Conservation (phyloP, 2,888 invertebrate species). For the Megastigmus dorsalis region DNA sequence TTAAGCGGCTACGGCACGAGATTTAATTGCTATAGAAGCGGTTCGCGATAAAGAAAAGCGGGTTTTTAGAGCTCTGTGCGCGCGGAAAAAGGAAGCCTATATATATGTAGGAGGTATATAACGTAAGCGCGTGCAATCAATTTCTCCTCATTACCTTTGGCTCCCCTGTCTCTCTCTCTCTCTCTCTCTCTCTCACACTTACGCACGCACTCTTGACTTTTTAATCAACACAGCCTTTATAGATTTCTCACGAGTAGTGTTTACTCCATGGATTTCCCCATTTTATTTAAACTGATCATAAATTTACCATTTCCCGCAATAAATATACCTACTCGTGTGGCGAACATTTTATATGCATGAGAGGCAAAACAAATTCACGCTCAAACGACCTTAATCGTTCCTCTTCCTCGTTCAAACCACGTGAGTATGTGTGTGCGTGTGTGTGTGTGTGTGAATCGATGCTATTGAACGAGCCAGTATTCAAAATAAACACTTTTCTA, state of each 20-base stretch:
- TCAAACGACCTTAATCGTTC: constrained; percentile 29
- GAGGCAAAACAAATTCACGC: constrained; percentile 32
- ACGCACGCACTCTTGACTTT: too few relatives aligned
- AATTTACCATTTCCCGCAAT: constrained; percentile 6
- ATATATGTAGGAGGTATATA: too few relatives aligned
- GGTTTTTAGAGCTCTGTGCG: too few relatives aligned
- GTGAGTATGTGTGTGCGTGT: too few relatives aligned
- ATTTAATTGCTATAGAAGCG: constrained; percentile 14
- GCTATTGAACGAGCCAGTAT: background rate
- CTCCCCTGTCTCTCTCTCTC: too few relatives aligned
- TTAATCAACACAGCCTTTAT: background rate
- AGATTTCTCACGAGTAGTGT: too few relatives aligned
- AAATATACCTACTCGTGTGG: constrained; percentile 17
- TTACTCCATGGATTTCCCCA: too few relatives aligned
- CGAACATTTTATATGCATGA: constrained; percentile 1
- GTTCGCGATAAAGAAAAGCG: background rate
- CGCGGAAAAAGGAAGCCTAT: background rate
- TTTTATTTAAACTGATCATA: constrained; percentile 1
- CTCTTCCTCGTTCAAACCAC: too few relatives aligned
- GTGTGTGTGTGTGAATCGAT: too few relatives aligned
- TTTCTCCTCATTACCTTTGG: background rate
- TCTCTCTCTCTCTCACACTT: too few relatives aligned
- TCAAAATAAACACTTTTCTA: background rate
- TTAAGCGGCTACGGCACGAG: background rate
- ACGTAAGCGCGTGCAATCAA: constrained; percentile 1